A percentile compares a stretch with the other conserved stretches of the same genome.
Evolutionary conservation across 2,113 vertebrate species (phyloP).

Genomic region (Myrmecophaga tridactyla): DNA sequence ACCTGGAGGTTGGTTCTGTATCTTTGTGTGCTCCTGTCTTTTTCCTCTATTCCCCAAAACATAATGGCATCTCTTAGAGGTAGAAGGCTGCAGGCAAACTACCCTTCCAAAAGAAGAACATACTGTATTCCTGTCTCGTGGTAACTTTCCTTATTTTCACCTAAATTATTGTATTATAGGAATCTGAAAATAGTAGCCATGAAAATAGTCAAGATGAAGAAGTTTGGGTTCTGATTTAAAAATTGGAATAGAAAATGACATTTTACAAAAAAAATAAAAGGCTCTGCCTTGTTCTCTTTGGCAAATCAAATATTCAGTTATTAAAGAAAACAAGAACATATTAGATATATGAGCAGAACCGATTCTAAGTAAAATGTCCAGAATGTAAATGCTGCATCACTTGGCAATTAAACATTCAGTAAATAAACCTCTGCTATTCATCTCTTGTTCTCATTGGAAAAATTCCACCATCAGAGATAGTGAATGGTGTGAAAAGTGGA

Average conservation of each 20-base stretch:
- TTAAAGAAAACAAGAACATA: slow-evolving; percentile 24
- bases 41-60: not conserved
- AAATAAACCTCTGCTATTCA: not conserved
- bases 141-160: not conserved
- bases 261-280: not conserved
- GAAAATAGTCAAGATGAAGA: slow-evolving; percentile 38
- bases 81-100: not conserved
- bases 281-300: not conserved
- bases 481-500: slow-evolving; percentile 57
- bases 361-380: slow-evolving; percentile 54
- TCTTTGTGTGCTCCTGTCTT: not conserved
- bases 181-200: too few relatives aligned
- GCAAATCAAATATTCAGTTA: not conserved
- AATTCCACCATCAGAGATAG: not conserved
- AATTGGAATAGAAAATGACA: not conserved
- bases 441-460: not conserved
- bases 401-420: not conserved
- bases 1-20: not conserved
- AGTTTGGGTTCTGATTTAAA: not conserved
- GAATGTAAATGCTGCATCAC: not conserved
- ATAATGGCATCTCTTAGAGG: not conserved
- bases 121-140: not conserved
- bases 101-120: not conserved
- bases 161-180: not conserved
- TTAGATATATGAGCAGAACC: not conserved